Evolutionary conservation across 2,888 invertebrate species (phyloP).

Genomic region (Tanytarsus gracilentus): DNA sequence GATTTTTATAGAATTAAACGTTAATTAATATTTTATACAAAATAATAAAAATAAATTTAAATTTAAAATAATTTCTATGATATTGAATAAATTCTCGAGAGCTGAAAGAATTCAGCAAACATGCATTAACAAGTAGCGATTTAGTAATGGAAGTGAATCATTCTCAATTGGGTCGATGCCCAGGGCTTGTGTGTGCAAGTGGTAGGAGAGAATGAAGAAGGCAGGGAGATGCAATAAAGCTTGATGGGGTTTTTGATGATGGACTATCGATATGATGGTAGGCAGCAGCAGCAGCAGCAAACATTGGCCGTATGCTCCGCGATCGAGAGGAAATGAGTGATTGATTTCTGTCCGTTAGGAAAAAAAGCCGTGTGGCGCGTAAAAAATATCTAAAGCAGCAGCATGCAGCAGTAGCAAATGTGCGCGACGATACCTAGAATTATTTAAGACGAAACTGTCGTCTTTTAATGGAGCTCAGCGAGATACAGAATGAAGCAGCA

Average conservation of each 20-base stretch:
- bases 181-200: not conserved
- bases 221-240: not conserved
- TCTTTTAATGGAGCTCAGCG: not conserved
- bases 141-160: not conserved
- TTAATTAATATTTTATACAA: not conserved
- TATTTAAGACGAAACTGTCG: not conserved
- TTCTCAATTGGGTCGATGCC: slow-evolving; percentile 3
- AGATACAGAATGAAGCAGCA: slow-evolving; percentile 5
- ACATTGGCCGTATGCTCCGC: not conserved
- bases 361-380: slow-evolving; percentile 7
- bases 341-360: slow-evolving; percentile 28
- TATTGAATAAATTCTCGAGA: not conserved
- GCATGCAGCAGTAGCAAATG: not conserved
- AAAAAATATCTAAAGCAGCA: not conserved
- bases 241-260: slow-evolving; percentile 6
- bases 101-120: slow-evolving; percentile 1
- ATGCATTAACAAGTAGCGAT: slow-evolving; percentile 1
- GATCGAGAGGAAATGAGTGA: slow-evolving; percentile 23
- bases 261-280: not conserved
- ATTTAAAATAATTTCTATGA: not conserved
- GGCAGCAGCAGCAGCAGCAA: not conserved
- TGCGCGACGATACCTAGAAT: not conserved
- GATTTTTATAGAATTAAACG: too few relatives aligned
- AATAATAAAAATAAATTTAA: not conserved
- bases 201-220: not conserved